Evolutionary conservation across 2,113 vertebrate species (phyloP), one percentile per base, ranked within the genome.

Genomic region (Pelusios castaneus): DNA sequence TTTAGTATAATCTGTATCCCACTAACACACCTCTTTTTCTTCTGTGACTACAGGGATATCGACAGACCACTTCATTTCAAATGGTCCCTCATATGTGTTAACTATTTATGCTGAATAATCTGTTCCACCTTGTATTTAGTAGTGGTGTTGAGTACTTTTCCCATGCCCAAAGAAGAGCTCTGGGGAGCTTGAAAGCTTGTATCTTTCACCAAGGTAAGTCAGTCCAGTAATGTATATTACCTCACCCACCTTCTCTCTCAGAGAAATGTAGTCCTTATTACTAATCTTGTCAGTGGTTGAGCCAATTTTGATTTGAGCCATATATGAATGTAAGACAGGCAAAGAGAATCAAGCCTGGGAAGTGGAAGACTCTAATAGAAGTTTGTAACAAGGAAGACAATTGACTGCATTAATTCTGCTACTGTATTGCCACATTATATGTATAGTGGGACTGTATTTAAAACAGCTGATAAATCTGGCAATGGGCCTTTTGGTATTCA

Each of bases 241-340:
- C 51, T 52, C 16, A 4, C 51, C 51, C 51, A 52, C 51, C 51
- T 52, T 52, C 13, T 52, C 14, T 52, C 51, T 52, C 13, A 52
- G 51, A 52, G 51, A 52, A 52, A 52, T 14, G 0, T 54, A 78
- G 38, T 24, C 0, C 56, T 25, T 1, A 49, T 58, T 34, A 13
- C 13, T 4, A 8, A 0, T 34, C 55, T n/a, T 4, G 13, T 38
- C 12, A 55, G 45, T 24, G 55, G 55, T 0, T 0, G 25, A 47
- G 81, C 34, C 7, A 54, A 10, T 87, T 79, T 85, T 75, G 67
- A 84, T 82, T 52, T 9, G 80, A 49, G n/a, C 80, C 56, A 21
- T 60, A 52, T 85, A 63, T 12, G 47, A 54, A 27, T 27, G 56
- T 58, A 58, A 58, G 24, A 27, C 49, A 10, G 9, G 77, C 80